Evolutionary conservation across 35 echinoderm and acorn worm genomes (phyloP), one percentile per base, ranked within the genome.

Genomic region (Diadema setosum): DNA sequence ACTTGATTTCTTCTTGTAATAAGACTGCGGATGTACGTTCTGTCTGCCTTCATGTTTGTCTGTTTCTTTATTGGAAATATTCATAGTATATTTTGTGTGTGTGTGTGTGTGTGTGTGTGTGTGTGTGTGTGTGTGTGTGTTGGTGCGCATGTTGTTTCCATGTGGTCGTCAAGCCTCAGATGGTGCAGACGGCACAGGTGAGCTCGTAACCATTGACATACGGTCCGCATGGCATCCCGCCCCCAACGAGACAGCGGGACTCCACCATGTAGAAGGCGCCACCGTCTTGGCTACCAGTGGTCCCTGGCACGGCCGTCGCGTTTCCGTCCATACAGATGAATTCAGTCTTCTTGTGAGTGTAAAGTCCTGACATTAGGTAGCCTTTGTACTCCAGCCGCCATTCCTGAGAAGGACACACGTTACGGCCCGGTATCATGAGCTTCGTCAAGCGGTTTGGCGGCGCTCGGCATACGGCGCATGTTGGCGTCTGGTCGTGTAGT

Each of bases 331-430:
- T 27, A 55, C 91, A 93, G 8, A 93, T 60, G 30, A 48, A 83
- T 27, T 83, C 78, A 5, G 86, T 33, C 21, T 81, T 37, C 23
- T 83, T 67, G 42, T 74, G 75, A 17, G 33, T 76, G 50, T 93
- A 75, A 9, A 45, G 36, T 5, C 55, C 46, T 29, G 74, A 29
- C 56, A 88, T 39, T 4, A 93, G 42, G 41, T 89, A 93, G 0
- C 91, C 91, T 23, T n/a, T 63, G 86, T 93, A 93, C 50, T 93
- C 91, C 1, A 57, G 60, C 24, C 86, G 89, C 91, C 91, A 93
- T 0, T 89, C 80, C 29, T 81, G 40, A 0, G 75, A 46, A 7
- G 86, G 85, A 88, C 91, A 93, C 33, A 26, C 55, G 21, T 83
- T 88, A 41, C 78, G 40, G 0, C 56, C 91, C 5, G 91, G 91